Conservation (phyloP, 1,140 invertebrate genomes). For the Drosophila repleta region DNA sequence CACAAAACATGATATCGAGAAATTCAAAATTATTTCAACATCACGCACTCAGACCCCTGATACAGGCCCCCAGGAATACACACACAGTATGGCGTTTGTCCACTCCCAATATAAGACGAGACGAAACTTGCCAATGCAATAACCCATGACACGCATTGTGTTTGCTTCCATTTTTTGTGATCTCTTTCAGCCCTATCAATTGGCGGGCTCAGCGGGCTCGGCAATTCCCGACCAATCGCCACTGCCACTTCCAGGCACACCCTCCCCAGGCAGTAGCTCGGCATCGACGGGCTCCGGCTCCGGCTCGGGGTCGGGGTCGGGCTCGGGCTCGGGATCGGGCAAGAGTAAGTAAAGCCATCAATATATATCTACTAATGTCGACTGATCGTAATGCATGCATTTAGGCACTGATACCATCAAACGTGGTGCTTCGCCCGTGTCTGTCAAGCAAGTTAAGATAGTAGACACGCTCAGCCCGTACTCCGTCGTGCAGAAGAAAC, state of each 20-base stretch:
- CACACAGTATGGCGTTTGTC: constrained; percentile 20
- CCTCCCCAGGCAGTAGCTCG: constrained; percentile 84
- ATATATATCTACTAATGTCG: background rate
- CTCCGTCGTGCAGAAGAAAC: constrained; percentile 73
- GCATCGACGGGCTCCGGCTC: constrained; percentile 83
- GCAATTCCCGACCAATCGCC: constrained; percentile 84
- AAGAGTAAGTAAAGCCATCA: constrained; percentile 63
- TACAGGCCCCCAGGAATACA: constrained; percentile 12
- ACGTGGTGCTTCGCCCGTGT: constrained; percentile 81
- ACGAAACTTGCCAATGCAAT: constrained; percentile 3
- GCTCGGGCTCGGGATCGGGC: constrained; percentile 75
- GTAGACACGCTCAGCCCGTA: constrained; percentile 79
- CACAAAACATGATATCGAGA: constrained; percentile 20
- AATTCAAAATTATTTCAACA: constrained; percentile 32
- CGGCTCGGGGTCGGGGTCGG: constrained; percentile 80
- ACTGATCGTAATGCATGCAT: constrained; percentile 1
- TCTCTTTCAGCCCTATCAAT: constrained; percentile 83
- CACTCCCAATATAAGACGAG: background rate
- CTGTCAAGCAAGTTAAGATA: constrained; percentile 77
- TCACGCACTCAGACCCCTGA: constrained; percentile 29
- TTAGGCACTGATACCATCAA: constrained; percentile 84
- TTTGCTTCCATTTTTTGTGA: constrained; percentile 22
- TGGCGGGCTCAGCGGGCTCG: constrained; percentile 84
- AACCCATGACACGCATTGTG: constrained; percentile 15
- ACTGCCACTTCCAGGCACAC: constrained; percentile 84